Evolutionary conservation across 2,113 vertebrate genomes (phyloP), one percentile per base, ranked within the genome.

Genomic region (Acrocephalus arundinaceus): DNA sequence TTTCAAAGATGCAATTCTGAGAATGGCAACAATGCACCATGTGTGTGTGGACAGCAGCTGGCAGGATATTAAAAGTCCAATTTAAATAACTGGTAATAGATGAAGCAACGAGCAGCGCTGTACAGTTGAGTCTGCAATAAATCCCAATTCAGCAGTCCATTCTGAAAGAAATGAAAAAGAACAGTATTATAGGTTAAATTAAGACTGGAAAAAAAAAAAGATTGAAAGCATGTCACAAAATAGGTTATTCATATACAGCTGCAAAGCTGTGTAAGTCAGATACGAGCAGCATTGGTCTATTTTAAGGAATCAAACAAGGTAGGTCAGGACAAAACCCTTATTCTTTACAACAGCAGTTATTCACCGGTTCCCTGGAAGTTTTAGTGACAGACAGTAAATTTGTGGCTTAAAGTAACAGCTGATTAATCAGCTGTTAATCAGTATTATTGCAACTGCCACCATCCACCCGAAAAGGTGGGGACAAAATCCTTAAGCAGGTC

Each of bases 11-110:
- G 98, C 97, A 98, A 98, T 99, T 98, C 97, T 96, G 98, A 98
- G 99, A 99, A 99, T 99, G 99, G 98, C 98, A 99, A 98, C 98
- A 98, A 99, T 99, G 99, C 98, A 99, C 98, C 99, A 99, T 99
- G 99, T 99, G 99, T 99, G 98, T 98, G 98, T 97, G 98, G 97
- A 97, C 97, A 98, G 98, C 99, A 99, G 99, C 99, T 99, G 99
- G 97, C 83, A 96, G 98, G 98, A 97, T 98, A 98, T 98, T 98
- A 98, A 98, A 98, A 98, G 98, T 98, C 97, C 75, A 97, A 98
- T 98, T 98, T 98, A 99, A 98, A 98, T 98, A 98, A 97, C 98
- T 98, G 97, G 96, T 94, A 98, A 95, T 77, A 97, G 98, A 98
- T 79, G 97, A 97, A 98, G 97, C 90, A 97, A 96, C 39, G 89